Evolutionary conservation across 2,888 invertebrate species (phyloP), one percentile per base, ranked within the genome.

Genomic region (Tachina lurida): DNA sequence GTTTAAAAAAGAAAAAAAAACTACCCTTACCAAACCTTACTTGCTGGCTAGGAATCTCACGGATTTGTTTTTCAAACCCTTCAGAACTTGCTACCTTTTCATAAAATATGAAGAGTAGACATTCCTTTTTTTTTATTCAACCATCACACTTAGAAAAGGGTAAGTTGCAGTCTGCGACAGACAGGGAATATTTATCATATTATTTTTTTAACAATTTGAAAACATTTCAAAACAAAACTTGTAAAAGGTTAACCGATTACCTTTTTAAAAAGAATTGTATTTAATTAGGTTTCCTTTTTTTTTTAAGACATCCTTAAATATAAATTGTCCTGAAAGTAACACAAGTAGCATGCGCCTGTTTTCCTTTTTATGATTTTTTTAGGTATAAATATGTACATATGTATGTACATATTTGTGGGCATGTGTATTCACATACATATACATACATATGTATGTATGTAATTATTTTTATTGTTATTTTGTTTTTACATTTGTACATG

Each of bases 51-150:
- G 7, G 7, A 49, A 49, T 15, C 1, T 83, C 52, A 73, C 67
- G 77, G 73, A 31, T 31, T 77, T 58, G 77, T 83, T 83, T 77
- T 67, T 58, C 60, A 39, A 43, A 17, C 31, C 54, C 58, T 41
- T 71, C 45, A 56, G 52, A 45, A 70, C 58, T 49, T 76, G 13
- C n/a, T 58, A 71, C 71, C 65, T 31, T 83, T 65, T 47, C 2
- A 5, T 15, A 15, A 41, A 56, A n/a, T n/a, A 54, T 13, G 22
- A 54, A 60, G 19, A 39, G 52, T 4, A 47, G 13, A 41, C 43
- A n/a, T 3, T n/a, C 15, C 1, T 2, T 54, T 60, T 39, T 31
- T 31, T 31, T 31, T 39, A 17, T 62, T 17, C 10, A 60, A 68
- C 49, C 45, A 56, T 31, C 12, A 12, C 19, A 12, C 19, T 41